Conservation (phyloP, 2,797 vertebrate species). For the Acanthurus lineatus region DNA sequence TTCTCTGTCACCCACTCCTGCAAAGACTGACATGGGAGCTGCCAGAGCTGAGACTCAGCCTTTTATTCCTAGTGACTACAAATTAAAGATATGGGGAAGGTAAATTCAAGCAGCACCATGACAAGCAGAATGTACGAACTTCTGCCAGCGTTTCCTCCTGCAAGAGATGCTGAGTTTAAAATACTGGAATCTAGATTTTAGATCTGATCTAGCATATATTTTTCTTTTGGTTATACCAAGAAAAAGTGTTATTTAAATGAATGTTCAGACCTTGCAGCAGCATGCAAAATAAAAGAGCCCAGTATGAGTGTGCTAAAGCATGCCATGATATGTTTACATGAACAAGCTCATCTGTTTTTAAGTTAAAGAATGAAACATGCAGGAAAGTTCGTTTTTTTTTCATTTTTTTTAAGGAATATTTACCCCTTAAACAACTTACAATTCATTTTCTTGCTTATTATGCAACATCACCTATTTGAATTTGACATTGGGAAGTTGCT, state of each 20-base stretch:
- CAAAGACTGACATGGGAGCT: slow-evolving; percentile 82
- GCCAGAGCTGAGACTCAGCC: slow-evolving; percentile 76
- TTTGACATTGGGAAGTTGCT: slow-evolving; percentile 45
- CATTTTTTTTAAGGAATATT: neutral
- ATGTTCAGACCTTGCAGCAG: slow-evolving; percentile 15
- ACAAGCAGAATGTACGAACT: slow-evolving; percentile 64
- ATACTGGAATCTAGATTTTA: slow-evolving; percentile 9
- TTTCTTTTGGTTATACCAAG: slow-evolving; percentile 3
- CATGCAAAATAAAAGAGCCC: slow-evolving; percentile 44
- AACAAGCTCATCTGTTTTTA: slow-evolving; percentile 44
- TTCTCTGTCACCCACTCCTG: slow-evolving; percentile 82
- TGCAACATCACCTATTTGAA: slow-evolving; percentile 56
- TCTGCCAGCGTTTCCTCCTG: slow-evolving; percentile 52
- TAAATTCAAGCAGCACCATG: slow-evolving; percentile 72
- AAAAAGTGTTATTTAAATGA: slow-evolving; percentile 24
- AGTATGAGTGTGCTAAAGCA: slow-evolving; percentile 22
- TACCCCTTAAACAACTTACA: neutral
- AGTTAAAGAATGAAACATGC: slow-evolving; percentile 27
- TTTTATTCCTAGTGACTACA: slow-evolving; percentile 80
- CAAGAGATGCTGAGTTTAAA: slow-evolving; percentile 18
- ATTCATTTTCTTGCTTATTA: slow-evolving; percentile 61
- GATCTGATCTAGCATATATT: slow-evolving; percentile 5
- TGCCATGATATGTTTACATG: slow-evolving; percentile 55
- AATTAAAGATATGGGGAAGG: slow-evolving; percentile 77
- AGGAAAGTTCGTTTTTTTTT: slow-evolving; percentile 59